A percentile compares a stretch with the other conserved stretches of the same genome.
Conservation (phyloP, 1,140 invertebrate genomes). For the Bicyclus anynana region DNA sequence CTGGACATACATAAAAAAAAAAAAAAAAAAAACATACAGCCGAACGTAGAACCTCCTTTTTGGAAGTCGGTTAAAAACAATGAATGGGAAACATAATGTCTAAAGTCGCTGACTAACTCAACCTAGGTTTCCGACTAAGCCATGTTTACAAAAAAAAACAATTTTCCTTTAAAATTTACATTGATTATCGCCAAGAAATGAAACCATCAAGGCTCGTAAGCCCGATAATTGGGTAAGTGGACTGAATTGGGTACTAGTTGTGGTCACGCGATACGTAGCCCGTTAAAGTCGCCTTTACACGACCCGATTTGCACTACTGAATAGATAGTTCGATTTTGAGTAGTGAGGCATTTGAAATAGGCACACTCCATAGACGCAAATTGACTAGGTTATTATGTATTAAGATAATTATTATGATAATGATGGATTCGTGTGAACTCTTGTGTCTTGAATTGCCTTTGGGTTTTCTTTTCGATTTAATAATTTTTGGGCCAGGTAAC, state of each 20-base stretch:
- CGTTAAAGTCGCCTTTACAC: not conserved
- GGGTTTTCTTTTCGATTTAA: no score
- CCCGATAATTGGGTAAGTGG: conserved; percentile 34
- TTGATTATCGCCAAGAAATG: conserved; percentile 21
- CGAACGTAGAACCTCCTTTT: no score
- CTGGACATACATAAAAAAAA: no score
- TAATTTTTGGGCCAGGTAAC: no score
- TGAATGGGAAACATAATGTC: not conserved
- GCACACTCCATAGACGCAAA: no score
- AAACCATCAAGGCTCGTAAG: conserved; percentile 27
- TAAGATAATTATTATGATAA: no score
- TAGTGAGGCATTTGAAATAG: no score
- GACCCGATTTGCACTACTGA: not conserved
- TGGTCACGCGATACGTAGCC: conserved; percentile 30
- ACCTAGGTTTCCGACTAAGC: not conserved
- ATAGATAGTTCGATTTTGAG: no score
- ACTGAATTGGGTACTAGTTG: conserved; percentile 14
- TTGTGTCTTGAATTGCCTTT: no score
- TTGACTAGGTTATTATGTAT: no score
- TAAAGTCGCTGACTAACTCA: not conserved
- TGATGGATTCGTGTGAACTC: no score
- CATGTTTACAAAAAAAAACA: not conserved
- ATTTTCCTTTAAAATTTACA: conserved; percentile 1
- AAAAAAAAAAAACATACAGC: no score
- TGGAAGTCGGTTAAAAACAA: not conserved